A percentile compares a stretch with the other conserved stretches of the same genome.
These are phyloP conservation scores for Lymantria monacha DNA, from an alignment of 2,888 invertebrate species.

Conservation along the genomic window DNA sequence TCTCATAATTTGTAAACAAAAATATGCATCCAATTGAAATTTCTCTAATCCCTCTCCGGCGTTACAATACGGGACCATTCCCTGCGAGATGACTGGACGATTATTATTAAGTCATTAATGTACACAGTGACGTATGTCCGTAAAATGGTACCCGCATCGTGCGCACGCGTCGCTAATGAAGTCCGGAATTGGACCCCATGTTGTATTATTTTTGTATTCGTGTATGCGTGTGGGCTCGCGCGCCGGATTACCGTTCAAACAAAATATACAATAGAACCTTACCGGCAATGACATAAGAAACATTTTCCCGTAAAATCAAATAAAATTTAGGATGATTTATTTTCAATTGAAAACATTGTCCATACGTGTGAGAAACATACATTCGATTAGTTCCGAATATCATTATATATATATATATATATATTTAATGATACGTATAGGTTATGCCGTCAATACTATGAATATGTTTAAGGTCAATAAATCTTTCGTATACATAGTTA, in stretches of 20 bases:
- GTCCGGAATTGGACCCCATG: slow-evolving; percentile 42
- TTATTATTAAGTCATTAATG: slow-evolving; percentile 69
- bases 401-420: too few relatives aligned
- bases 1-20: slow-evolving; percentile 32
- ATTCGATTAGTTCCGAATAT: slow-evolving; percentile 5
- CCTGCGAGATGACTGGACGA: slow-evolving; percentile 48
- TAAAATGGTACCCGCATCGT: slow-evolving; percentile 51
- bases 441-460: background rate
- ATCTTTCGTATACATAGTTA: slow-evolving; percentile 2
- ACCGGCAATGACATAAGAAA: background rate
- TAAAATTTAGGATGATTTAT: slow-evolving; percentile 1
- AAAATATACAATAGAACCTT: slow-evolving; percentile 3
- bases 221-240: slow-evolving; percentile 48
- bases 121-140: slow-evolving; percentile 39
- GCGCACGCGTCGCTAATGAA: slow-evolving; percentile 52
- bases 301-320: background rate
- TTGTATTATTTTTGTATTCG: slow-evolving; percentile 39
- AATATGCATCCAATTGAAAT: slow-evolving; percentile 26
- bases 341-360: slow-evolving; percentile 6
- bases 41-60: slow-evolving; percentile 14
- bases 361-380: background rate
- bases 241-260: slow-evolving; percentile 15
- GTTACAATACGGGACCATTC: slow-evolving; percentile 45
- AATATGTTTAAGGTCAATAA: slow-evolving; percentile 1
- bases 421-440: background rate